Conservation (phyloP, 2,113 vertebrate genomes). For the Lichenostomus cassidix region DNA sequence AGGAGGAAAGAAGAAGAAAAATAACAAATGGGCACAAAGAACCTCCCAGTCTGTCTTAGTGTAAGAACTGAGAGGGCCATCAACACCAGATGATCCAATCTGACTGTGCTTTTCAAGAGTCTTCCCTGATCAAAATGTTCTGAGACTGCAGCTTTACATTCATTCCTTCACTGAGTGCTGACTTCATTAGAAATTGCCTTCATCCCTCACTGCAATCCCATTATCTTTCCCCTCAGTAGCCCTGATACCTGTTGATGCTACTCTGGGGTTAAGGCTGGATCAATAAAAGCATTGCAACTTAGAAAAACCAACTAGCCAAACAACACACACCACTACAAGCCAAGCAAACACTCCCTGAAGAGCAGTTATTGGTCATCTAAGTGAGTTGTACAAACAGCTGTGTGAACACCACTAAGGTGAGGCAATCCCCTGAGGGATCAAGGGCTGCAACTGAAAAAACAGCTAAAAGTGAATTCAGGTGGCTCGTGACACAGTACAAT, state of each 20-base stretch:
- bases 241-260: background rate
- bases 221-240: background rate
- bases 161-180: background rate
- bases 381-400: background rate
- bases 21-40: background rate
- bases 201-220: background rate
- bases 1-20: background rate
- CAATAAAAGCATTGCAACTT: background rate
- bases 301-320: background rate
- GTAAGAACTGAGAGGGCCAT: background rate
- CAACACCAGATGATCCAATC: background rate
- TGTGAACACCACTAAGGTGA: background rate
- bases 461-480: background rate
- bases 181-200: background rate
- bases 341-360: background rate
- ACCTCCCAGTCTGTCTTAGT: background rate
- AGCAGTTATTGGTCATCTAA: background rate
- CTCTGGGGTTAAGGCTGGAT: background rate
- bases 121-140: background rate
- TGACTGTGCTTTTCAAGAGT: background rate
- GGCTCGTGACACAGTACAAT: background rate
- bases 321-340: background rate
- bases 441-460: background rate
- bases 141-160: background rate
- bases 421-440: background rate